phyloP scores from a whole-genome alignment of 2,797 vertebrate species.

The Tokudaia muenninki region DNA sequence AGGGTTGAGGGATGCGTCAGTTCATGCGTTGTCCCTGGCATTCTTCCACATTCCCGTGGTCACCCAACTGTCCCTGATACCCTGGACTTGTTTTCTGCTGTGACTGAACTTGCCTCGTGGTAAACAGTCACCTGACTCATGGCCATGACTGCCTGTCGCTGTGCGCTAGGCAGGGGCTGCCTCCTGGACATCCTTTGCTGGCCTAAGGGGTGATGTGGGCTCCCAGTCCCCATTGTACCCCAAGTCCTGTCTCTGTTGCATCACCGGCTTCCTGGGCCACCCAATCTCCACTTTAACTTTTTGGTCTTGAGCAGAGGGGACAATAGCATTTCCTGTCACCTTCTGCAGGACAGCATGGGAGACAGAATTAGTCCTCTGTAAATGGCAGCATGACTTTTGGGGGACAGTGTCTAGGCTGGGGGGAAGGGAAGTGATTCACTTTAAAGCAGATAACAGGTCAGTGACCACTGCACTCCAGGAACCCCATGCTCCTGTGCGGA shows the following conservation, averaged over 20 bases:
- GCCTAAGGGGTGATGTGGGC: fast-evolving
- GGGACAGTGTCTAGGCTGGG: not conserved
- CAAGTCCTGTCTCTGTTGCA: fast-evolving
- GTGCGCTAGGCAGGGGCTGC: fast-evolving
- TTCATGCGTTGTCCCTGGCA: fast-evolving
- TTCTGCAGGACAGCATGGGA: fast-evolving
- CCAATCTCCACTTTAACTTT: not conserved
- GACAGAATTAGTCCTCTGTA: not conserved
- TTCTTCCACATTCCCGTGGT: fast-evolving
- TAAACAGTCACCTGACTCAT: not conserved
- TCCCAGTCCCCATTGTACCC: not conserved
- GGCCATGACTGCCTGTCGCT: fast-evolving
- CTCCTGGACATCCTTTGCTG: not conserved
- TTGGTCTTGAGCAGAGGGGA: not conserved
- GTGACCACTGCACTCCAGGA: too few species aligned
- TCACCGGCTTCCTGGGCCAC: too few species aligned
- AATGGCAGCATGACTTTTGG: not conserved
- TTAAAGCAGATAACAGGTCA: not conserved
- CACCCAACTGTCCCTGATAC: fast-evolving
- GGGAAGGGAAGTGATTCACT: not conserved
- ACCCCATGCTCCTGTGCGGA: not conserved
- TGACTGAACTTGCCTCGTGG: fast-evolving
- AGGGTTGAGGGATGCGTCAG: fast-evolving
- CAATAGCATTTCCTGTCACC: too few species aligned
- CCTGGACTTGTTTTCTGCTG: not conserved